Evolutionary conservation across 2,888 invertebrate species (phyloP), one percentile per base, ranked within the genome.

Genomic region (Epicampocera succincta): DNA sequence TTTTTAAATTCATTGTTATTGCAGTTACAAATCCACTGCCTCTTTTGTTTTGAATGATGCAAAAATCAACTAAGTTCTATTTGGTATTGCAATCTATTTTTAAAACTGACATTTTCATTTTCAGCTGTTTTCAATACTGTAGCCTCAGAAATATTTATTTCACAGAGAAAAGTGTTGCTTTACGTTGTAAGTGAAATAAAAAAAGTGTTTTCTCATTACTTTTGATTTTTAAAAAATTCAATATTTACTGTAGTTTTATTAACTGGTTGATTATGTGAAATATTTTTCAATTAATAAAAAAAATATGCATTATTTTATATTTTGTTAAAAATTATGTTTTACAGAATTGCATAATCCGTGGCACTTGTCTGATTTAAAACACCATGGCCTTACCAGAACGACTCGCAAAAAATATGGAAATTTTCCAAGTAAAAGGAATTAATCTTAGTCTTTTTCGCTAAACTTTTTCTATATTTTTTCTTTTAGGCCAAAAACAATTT

Each of bases 301-400:
- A 25, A 25, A n/a, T n/a, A 42, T 11, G 8, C 1, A 60, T 21
- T n/a, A n/a, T 40, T 33, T 33, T 9, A 8, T 9, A 33, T 33
- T 33, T 33, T 33, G 8, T 33, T 5, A 33, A 56, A 46, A 52
- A 33, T 4, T 29, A 58, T 13, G 9, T 71, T 69, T 81, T 80
- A 12, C 42, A 84, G 84, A 74, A 84, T 88, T 88, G 87, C 87
- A 86, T 88, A 88, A 88, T 38, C 77, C 72, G 69, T 19, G 19
- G 29, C 13, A 58, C 15, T 15, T 29, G 33, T 44, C 33, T 48
- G 8, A 38, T 40, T 17, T 42, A 19, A 13, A 50, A 25, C 48
- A 85, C 29, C 71, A 91, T 91, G 91, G 90, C 89, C 42, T 85
- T 91, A 76, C 91, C 91, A 44, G 91, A 91, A 80, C 85, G 85